Conservation (phyloP, 2,113 vertebrate species). For the Chitala chitala region DNA sequence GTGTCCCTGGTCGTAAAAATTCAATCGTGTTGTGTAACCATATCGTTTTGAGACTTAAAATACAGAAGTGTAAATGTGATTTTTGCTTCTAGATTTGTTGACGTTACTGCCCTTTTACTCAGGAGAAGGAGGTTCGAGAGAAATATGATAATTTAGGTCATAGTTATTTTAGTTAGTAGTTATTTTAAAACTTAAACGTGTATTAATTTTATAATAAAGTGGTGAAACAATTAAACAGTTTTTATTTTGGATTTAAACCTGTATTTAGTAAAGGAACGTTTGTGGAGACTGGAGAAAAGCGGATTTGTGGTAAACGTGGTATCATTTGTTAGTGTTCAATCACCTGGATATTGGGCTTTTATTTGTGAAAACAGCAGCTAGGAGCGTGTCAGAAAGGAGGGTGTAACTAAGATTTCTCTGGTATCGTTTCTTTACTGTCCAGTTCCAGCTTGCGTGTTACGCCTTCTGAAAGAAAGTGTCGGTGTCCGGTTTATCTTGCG, state of each 20-base stretch:
- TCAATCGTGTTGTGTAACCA: not conserved
- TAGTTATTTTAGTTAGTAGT: no score
- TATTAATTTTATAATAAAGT: not conserved
- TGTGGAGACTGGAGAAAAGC: no score
- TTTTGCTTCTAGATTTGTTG: no score
- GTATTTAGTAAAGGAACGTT: not conserved
- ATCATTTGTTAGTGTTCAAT: no score
- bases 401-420: not conserved
- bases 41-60: not conserved
- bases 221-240: not conserved
- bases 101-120: no score
- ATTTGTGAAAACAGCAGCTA: not conserved
- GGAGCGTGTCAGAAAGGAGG: not conserved
- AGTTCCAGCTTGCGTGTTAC: conserved; percentile 61
- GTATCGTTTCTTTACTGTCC: conserved; percentile 44
- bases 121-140: no score
- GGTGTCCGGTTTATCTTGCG: conserved; percentile 49
- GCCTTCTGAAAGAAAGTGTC: conserved; percentile 71
- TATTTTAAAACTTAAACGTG: not conserved
- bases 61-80: not conserved
- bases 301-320: no score
- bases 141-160: not conserved
- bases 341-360: not conserved
- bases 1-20: conserved; percentile 2
- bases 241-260: not conserved